phyloP scores from a whole-genome alignment of 2,113 vertebrate genomes.

The Fukomys damarensis region DNA sequence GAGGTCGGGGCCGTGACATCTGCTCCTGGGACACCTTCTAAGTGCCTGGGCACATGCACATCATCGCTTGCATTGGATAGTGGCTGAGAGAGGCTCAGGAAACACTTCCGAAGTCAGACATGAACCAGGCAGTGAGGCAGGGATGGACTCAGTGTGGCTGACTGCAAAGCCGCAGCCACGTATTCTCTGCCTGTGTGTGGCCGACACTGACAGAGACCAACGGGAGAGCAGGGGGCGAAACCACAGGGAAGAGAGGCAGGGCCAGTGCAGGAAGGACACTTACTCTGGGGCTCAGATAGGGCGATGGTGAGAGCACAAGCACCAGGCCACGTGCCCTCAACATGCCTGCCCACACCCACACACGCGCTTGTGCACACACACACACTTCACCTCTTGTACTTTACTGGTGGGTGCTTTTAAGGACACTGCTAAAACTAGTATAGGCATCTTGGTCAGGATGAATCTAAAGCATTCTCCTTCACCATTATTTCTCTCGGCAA shows the following conservation, averaged over 20 bases:
- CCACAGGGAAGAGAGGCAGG: background rate
- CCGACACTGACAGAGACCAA: background rate
- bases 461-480: slow-evolving; percentile 52
- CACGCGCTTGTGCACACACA: fast-evolving
- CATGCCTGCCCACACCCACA: no score
- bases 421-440: background rate
- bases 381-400: slow-evolving; percentile 74
- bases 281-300: background rate
- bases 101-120: background rate
- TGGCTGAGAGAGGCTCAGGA: background rate
- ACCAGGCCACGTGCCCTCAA: fast-evolving
- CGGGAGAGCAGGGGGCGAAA: background rate
- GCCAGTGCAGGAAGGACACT: background rate
- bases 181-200: no score
- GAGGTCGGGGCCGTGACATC: background rate
- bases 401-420: slow-evolving; percentile 48
- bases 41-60: background rate
- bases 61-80: background rate
- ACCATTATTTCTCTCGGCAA: slow-evolving; percentile 4
- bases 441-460: slow-evolving; percentile 47
- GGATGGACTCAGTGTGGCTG: background rate
- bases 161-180: background rate
- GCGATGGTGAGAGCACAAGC: background rate
- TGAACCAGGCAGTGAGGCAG: background rate
- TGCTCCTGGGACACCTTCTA: background rate